Base-by-base conservation (phyloP, 2,888 invertebrate species). In the Pollenia griseotomentosa region DNA sequence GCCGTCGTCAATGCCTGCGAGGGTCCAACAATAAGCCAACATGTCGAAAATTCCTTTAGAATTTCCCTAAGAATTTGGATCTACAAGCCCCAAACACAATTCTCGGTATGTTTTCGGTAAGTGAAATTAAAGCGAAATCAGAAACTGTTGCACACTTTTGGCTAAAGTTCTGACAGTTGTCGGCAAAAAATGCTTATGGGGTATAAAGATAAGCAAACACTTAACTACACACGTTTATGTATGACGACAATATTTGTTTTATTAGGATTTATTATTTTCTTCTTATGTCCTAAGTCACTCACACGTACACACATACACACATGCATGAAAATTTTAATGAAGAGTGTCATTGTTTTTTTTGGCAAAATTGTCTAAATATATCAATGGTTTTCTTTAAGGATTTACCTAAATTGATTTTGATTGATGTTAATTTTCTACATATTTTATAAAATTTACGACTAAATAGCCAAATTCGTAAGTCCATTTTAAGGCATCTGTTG, bases 341-440 rank as follows among this genome's bases (percentile, higher is more conserved):
- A 75, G 19, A 75, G 57, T 83, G 40, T 63, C 71, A 46, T 77
- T 63, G 16, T 77, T 70, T 51, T n/a, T 81, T 65, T 57, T 82
- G 42, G 59, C 23, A 68, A 79, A 77, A 44, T 78, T 77, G 73
- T 81, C 79, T 73, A 81, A 73, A 87, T 78, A 87, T 84, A 87
- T 87, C 87, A 84, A 84, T 87, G 80, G 61, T 81, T 87, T 87
- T 81, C 87, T 87, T 77, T 68, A 84, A 87, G 87, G 87, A 87
- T 87, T 87, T 84, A 81, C 66, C 48, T 68, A 77, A 84, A 87
- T 81, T 83, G 81, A 81, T 81, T 71, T 77, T 87, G 87, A 87
- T 84, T 83, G 83, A 87, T 87, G 83, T 74, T 79, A 78, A 83
- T 83, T 86, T 79, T 70, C 59, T 70, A 70, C n/a, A 66, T 63